Base-by-base conservation (phyloP, 2,113 vertebrate species). In the Colius striatus region DNA sequence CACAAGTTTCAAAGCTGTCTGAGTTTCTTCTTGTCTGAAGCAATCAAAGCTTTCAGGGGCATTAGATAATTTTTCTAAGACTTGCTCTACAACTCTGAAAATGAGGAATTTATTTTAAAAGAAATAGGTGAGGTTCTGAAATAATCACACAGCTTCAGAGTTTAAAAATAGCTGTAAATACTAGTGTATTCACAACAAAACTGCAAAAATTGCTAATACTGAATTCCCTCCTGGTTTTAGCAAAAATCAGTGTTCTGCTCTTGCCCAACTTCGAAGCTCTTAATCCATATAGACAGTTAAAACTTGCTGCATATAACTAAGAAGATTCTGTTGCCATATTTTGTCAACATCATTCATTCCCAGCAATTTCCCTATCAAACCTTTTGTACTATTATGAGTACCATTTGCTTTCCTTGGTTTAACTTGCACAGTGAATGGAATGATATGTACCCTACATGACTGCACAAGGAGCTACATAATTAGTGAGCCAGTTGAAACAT, bases 321-420 rank as follows among this genome's bases (percentile, higher is more conserved):
- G 60, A 88, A 74, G 21, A 67, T 81, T 77, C 32, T 84, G 13
- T 86, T 94, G 48, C 43, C 16, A 17, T 75, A 72, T 84, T 91
- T 61, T 84, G 34, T 93, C 60, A 94, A 81, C 57, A 22, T 14
- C 74, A 55, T 61, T 84, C 73, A 91, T 96, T 76, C 61, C 65
- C 61, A 67, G 53, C 58, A 83, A 92, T 95, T 95, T 95, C 34
- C n/a, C 36, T 90, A 60, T 78, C 85, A 92, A 84, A 89, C 79
- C 32, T 90, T 78, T 78, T 94, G 72, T 71, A 86, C 36, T 57
- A 16, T 80, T 83, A 41, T 0, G 0, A 84, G 90, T 77, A 9
- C n/a, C 53, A 71, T 86, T 94, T 90, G 50, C 51, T 96, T 70
- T 68, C 77, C 91, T 84, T 96, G 87, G 76, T 95, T 95, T 91